phyloP scores from a whole-genome alignment of 2,888 invertebrate genomes.

The Anoplius nigerrimus region DNA sequence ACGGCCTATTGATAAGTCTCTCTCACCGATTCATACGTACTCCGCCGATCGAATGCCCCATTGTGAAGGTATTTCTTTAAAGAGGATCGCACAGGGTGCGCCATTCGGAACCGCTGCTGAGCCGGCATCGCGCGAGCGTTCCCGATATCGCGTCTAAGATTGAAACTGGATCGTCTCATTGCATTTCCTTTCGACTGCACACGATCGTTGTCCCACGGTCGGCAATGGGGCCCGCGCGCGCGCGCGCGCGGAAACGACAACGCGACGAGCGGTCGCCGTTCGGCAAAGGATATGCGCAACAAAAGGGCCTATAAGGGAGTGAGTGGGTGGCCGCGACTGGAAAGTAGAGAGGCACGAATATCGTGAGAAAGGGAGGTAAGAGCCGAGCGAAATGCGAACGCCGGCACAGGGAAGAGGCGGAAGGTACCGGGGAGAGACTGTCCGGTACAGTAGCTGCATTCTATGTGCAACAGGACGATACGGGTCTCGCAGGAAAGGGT shows the following conservation, averaged over 20 bases:
- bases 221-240: conserved; percentile 1
- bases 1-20: conserved; percentile 30
- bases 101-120: conserved; percentile 33
- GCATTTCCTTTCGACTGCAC: conserved; percentile 25
- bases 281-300: not conserved
- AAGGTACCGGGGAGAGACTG: not conserved
- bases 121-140: conserved; percentile 26
- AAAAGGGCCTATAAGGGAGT: conserved; percentile 6
- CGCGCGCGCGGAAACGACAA: conserved; percentile 7
- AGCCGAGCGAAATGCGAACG: conserved; percentile 17
- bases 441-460: not conserved
- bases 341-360: not conserved
- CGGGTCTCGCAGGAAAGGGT: not conserved
- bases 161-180: conserved; percentile 46
- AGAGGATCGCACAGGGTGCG: conserved; percentile 35
- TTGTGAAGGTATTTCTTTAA: conserved; percentile 39
- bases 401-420: not conserved
- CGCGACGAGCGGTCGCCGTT: conserved; percentile 1
- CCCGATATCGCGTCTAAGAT: conserved; percentile 40
- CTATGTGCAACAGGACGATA: not conserved
- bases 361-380: conserved; percentile 18
- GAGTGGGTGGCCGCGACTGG: not conserved
- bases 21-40: conserved; percentile 34
- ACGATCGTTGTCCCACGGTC: conserved; percentile 2
- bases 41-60: conserved; percentile 21